Conservation (phyloP, 2,888 invertebrate genomes). For the Hirtodrosophila trivittata region DNA sequence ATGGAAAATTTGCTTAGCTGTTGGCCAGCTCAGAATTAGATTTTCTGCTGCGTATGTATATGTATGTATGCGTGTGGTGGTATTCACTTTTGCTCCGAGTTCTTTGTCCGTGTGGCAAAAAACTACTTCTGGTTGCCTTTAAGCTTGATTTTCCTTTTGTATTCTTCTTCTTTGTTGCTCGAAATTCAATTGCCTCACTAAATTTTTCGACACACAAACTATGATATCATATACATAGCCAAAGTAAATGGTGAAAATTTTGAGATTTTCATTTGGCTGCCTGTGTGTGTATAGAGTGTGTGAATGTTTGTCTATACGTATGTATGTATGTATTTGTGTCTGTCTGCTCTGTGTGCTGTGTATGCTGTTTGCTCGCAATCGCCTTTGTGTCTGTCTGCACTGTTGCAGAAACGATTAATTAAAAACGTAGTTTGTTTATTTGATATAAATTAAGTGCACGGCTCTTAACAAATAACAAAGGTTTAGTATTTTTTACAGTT, state of each 20-base stretch:
- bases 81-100: conserved; percentile 28
- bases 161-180: conserved; percentile 12
- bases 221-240: conserved; percentile 35
- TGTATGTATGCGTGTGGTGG: conserved; percentile 20
- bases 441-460: conserved; percentile 6
- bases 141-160: conserved; percentile 12
- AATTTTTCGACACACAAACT: conserved; percentile 10
- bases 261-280: conserved; percentile 67
- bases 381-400: conserved; percentile 39
- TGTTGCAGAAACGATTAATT: conserved; percentile 36
- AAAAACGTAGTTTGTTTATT: conserved; percentile 18
- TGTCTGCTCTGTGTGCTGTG: conserved; percentile 10
- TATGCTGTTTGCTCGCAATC: conserved; percentile 40
- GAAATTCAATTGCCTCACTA: conserved; percentile 8
- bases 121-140: conserved; percentile 22
- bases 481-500: not conserved
- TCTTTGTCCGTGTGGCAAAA: conserved; percentile 51
- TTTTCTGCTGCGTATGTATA: conserved; percentile 19
- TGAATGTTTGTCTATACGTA: conserved; percentile 6
- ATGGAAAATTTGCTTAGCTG: conserved; percentile 28
- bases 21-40: conserved; percentile 49
- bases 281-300: conserved; percentile 20
- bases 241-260: conserved; percentile 52
- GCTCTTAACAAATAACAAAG: not conserved
- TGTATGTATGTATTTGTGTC: conserved; percentile 23